Conservation (phyloP, 92 coral and sea anemone species). For the Phymanthus crucifer region DNA sequence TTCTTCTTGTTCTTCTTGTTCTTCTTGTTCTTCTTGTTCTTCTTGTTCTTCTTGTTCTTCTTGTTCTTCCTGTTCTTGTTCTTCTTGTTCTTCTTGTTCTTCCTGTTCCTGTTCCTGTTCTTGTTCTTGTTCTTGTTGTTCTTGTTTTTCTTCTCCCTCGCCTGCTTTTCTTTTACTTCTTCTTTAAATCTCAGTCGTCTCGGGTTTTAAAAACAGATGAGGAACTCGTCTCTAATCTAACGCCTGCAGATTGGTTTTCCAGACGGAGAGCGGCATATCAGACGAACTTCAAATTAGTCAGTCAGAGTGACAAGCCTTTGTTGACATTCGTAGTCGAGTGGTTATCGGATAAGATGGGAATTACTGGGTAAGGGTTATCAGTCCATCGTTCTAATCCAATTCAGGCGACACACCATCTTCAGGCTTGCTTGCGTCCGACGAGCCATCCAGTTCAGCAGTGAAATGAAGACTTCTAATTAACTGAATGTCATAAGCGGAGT, state of each 20-base stretch:
- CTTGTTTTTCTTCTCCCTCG: background rate
- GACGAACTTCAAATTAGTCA: background rate
- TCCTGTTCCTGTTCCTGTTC: too few species aligned
- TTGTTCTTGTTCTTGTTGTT: background rate
- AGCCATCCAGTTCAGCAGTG: too few species aligned
- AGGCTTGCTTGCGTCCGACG: too few species aligned
- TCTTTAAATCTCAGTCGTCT: background rate
- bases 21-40: background rate
- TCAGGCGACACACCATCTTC: background rate
- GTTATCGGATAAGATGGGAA: conserved; percentile 1
- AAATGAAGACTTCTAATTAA: too few species aligned
- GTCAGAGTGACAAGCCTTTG: background rate
- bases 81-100: background rate
- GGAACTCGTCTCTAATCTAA: background rate
- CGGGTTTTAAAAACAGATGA: background rate
- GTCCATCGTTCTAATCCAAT: background rate
- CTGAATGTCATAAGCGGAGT: too few species aligned
- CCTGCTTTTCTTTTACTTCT: background rate
- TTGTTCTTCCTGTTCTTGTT: background rate
- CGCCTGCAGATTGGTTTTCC: background rate
- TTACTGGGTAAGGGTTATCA: background rate
- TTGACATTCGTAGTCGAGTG: background rate
- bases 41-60: background rate
- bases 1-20: background rate
- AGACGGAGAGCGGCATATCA: background rate